phyloP scores from a whole-genome alignment of 2,888 invertebrate genomes.

The Lasioglossum zephyrum region DNA sequence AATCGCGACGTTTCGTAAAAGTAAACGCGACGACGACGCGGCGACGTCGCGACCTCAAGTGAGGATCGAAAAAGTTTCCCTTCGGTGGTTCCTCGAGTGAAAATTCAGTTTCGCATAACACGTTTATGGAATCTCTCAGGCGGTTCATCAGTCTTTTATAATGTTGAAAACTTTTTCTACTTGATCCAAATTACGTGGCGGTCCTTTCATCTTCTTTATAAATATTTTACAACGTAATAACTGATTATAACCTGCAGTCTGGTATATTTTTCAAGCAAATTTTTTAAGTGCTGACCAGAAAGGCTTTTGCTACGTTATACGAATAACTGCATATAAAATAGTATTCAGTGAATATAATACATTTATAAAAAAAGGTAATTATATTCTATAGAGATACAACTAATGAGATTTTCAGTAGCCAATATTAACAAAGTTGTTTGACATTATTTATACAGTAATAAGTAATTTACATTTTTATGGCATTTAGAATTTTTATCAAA shows the following conservation, averaged over 20 bases:
- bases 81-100: constrained; percentile 38
- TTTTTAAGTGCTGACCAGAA: neutral
- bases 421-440: neutral
- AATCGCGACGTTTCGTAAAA: constrained; percentile 47
- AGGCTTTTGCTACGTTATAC: neutral
- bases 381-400: neutral
- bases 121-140: constrained; percentile 45
- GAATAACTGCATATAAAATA: neutral
- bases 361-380: neutral
- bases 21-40: constrained; percentile 49
- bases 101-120: constrained; percentile 59
- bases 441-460: neutral
- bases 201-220: constrained; percentile 16
- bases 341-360: neutral
- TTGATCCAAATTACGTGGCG: neutral
- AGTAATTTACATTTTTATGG: neutral
- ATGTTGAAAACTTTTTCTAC: constrained; percentile 21
- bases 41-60: constrained; percentile 35
- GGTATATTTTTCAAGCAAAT: neutral
- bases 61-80: constrained; percentile 55
- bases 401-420: neutral
- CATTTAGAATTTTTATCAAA: neutral
- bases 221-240: constrained; percentile 34
- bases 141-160: constrained; percentile 18
- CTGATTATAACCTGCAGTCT: neutral